A percentile compares a stretch with the other conserved stretches of the same genome.
phyloP scores from a whole-genome alignment of 2,113 vertebrate genomes.

The Brachyistius frenatus region DNA sequence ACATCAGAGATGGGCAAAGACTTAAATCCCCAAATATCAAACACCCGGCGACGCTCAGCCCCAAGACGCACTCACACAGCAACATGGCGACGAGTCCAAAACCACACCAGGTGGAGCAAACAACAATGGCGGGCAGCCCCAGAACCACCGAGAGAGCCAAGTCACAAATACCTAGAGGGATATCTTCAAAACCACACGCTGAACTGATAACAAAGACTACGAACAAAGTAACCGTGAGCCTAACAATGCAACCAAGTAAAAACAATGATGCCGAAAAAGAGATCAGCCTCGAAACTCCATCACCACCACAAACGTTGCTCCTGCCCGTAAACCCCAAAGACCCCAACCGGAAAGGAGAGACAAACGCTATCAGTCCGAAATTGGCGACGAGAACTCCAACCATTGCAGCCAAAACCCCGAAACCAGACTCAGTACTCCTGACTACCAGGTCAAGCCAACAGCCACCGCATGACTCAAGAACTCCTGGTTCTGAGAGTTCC shows the following conservation, averaged over 20 bases:
- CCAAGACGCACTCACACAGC: slow-evolving; percentile 18
- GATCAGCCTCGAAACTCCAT: background rate
- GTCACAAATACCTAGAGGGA: background rate
- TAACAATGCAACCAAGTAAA: slow-evolving; percentile 16
- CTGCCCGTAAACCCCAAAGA: background rate
- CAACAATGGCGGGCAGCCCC: background rate
- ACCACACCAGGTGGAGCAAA: background rate
- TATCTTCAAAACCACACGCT: slow-evolving; percentile 8
- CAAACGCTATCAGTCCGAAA: slow-evolving; percentile 22
- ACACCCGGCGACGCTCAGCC: background rate
- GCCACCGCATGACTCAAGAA: background rate
- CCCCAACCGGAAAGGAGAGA: slow-evolving; percentile 4
- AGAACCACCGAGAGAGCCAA: background rate
- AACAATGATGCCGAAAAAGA: slow-evolving; percentile 12
- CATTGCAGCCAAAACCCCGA: slow-evolving; percentile 1
- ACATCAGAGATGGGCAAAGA: slow-evolving; percentile 17
- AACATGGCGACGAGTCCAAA: slow-evolving; percentile 16
- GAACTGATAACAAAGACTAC: slow-evolving; percentile 19
- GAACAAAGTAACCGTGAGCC: slow-evolving; percentile 12
- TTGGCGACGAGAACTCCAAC: background rate
- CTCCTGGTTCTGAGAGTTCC: background rate
- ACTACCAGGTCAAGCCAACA: background rate
- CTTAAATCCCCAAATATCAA: slow-evolving; percentile 47
- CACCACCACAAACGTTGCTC: background rate
- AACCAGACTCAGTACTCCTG: background rate